Evolutionary conservation across 2,113 vertebrate genomes (phyloP), one percentile per base, ranked within the genome.

Genomic region (Odontesthes bonariensis): DNA sequence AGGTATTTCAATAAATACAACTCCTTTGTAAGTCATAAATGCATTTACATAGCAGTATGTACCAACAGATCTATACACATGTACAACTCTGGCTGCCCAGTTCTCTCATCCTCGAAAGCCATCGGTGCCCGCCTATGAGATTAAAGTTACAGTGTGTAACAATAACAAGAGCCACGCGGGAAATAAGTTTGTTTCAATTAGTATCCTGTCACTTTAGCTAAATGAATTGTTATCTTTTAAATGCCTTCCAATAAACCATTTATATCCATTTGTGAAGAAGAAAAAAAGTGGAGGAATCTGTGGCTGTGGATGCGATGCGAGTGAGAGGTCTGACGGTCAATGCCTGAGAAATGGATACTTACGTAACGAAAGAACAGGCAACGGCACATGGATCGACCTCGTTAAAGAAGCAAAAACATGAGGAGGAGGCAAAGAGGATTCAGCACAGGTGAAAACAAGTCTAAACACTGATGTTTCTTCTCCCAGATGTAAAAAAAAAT

Each of bases 1-100:
- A 3, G 44, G 9, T 75, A 52, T n/a, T 63, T 75, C 79, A 83
- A 77, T 83, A 70, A 81, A 83, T n/a, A 56, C 7, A 71, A 64
- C 44, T 6, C 38, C n/a, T 49, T 40, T 52, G 49, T 32, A 65
- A 51, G 62, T 72, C 32, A 19, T 52, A 62, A 69, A 57, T 56
- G 17, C 68, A 72, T 82, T 77, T 84, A 84, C 58, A 83, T 51
- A 8, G 46, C 46, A 17, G 51, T 42, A 66, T 49, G 55, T 51
- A 76, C 57, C 53, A 10, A 49, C 5, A 46, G 42, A 12, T 77
- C 19, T 14, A 49, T n/a, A n/a, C 42, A 49, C 23, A 23, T 3
- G 4, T 22, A 60, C 17, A 47, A 47, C 13, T 17, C 46, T 1
- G 44, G 44, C 20, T 1, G 4, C 5, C 22, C 40, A 20, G 6